Evolutionary conservation across 2,113 vertebrate species (phyloP), one percentile per base, ranked within the genome.

Genomic region (Brienomyrus longianalis): DNA sequence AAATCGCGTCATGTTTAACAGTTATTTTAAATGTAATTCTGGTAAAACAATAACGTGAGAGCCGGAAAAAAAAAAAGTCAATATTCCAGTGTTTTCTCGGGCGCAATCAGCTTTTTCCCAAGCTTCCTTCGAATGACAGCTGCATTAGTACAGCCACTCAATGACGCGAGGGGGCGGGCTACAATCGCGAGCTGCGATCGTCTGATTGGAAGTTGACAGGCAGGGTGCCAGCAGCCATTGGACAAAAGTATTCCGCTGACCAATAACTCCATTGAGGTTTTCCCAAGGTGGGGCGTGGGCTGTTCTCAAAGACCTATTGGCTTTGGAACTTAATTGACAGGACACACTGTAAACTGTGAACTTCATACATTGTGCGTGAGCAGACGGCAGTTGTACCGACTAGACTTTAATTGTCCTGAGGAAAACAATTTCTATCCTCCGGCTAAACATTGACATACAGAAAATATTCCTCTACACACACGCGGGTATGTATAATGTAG

Each of bases 111-210:
- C 19, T 74, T 90, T 91, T 88, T 92, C 91, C 91, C 92, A 93
- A 94, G 86, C 92, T 92, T 91, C 91, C 92, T 90, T 89, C 93
- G 91, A 95, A 91, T 96, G 95, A 95, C 95, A 95, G 94, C 91
- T 93, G 91, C 89, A 91, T 87, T 92, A 21, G 86, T 89, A 83
- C 91, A 83, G 92, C 91, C 89, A 94, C 92, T 92, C 93, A 92
- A 90, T 94, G 93, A 27, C 70, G 90, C 35, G 86, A 39, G 89
- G 88, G 89, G 95, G 95, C 92, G 93, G 93, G 93, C 1, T 51
- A 87, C 83, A 50, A 11, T 6, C 0, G 3, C 1, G 27, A 0
- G 23, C 62, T 8, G 86, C 2, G 8, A 6, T 88, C 88, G 48
- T 88, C 3, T 93, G 93, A 94, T 95, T 96, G 94, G 95, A 31